phyloP scores from a whole-genome alignment of 2,888 invertebrate species.

The Pantelozetes paolii region DNA sequence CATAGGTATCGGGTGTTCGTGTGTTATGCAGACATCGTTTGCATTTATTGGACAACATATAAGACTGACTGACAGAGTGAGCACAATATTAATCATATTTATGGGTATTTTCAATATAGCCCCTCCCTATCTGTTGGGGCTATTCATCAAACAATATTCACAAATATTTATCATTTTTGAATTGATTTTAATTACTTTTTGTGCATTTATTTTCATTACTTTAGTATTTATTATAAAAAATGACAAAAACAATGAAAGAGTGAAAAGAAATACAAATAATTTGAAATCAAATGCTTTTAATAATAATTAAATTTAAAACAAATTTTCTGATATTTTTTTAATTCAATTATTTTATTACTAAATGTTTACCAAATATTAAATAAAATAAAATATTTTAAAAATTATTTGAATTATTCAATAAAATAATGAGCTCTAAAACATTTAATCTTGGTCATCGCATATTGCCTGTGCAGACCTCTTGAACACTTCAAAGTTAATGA shows the following conservation, averaged over 20 bases:
- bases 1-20: not conserved
- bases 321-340: no score
- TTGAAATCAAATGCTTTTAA: not conserved
- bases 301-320: not conserved
- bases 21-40: not conserved
- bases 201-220: not conserved
- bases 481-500: not conserved
- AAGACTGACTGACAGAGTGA: not conserved
- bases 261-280: not conserved
- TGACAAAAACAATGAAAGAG: not conserved
- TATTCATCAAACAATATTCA: not conserved
- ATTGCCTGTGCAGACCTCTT: not conserved
- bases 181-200: not conserved
- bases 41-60: slow-evolving; percentile 14
- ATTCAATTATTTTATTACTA: no score
- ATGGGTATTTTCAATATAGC: not conserved
- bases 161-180: not conserved
- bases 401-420: not conserved
- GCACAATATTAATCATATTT: not conserved
- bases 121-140: not conserved
- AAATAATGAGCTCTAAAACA: not conserved
- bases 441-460: not conserved
- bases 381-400: not conserved
- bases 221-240: not conserved
- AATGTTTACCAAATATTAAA: not conserved